Conservation (phyloP, 2,888 invertebrate genomes). For the Pilophorus perplexus region DNA sequence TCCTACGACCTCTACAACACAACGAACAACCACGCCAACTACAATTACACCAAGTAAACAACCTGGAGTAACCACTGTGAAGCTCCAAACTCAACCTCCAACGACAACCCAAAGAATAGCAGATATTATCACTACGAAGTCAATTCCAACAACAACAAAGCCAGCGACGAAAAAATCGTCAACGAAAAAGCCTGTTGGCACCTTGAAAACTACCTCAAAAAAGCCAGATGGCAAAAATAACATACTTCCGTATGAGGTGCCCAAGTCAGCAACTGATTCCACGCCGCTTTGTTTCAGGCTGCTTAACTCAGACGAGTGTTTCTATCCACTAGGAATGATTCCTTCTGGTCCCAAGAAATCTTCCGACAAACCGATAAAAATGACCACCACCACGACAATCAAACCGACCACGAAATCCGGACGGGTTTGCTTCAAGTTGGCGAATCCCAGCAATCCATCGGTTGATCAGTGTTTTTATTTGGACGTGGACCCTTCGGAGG, state of each 20-base stretch:
- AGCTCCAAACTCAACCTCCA: too few relatives aligned
- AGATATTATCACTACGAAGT: neutral
- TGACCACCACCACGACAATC: conserved; percentile 1
- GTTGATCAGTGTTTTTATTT: conserved; percentile 17
- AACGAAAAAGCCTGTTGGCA: neutral
- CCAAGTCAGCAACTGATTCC: neutral
- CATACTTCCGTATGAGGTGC: neutral
- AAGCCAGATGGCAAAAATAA: neutral
- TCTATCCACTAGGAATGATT: neutral
- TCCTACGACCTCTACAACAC: neutral
- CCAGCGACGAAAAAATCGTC: neutral
- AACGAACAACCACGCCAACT: neutral
- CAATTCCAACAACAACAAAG: neutral
- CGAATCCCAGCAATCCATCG: neutral
- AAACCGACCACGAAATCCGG: conserved; percentile 1
- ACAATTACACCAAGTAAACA: neutral
- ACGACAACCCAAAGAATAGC: neutral
- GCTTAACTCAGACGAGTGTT: conserved; percentile 23
- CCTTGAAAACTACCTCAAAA: neutral
- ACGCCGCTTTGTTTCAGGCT: conserved; percentile 12
- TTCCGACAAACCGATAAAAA: neutral
- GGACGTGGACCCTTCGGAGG: conserved; percentile 15
- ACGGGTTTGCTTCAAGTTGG: conserved; percentile 4
- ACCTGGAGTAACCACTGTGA: too few relatives aligned
- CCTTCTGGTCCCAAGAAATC: neutral